Conservation (phyloP, 2,888 invertebrate genomes). For the Oscheius sp. region DNA sequence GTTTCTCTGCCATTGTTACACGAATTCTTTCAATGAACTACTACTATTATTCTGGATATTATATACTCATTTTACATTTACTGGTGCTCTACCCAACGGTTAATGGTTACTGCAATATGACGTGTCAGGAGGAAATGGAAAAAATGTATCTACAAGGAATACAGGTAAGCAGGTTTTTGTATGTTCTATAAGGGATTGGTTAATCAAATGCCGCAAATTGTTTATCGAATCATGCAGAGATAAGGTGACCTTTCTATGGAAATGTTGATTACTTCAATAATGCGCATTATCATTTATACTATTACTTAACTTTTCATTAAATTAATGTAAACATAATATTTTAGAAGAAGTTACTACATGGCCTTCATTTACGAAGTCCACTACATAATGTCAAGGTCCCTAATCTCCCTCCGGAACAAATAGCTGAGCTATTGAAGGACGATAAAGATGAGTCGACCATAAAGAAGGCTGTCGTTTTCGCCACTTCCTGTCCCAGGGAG, state of each 20-base stretch:
- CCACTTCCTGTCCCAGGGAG: background rate
- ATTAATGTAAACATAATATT: too few relatives aligned
- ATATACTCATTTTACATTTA: too few relatives aligned
- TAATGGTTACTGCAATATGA: background rate
- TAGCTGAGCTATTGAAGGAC: conserved; percentile 3
- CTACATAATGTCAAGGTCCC: background rate
- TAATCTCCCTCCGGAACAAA: background rate
- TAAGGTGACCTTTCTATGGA: too few relatives aligned
- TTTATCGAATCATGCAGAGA: too few relatives aligned
- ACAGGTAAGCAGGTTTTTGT: conserved; percentile 21
- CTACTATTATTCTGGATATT: too few relatives aligned
- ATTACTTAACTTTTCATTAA: too few relatives aligned
- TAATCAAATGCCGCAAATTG: too few relatives aligned
- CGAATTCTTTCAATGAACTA: too few relatives aligned
- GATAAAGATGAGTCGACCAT: background rate
- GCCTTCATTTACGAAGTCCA: background rate
- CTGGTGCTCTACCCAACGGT: too few relatives aligned
- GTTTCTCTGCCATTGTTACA: too few relatives aligned
- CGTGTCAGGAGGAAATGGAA: conserved; percentile 19
- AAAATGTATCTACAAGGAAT: conserved; percentile 21
- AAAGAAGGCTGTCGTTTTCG: background rate
- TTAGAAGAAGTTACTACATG: background rate
- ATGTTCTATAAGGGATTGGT: background rate
- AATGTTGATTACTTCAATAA: background rate
- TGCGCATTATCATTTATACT: too few relatives aligned